These are phyloP conservation scores for Sitophilus oryzae DNA, from an alignment of 1,140 invertebrate genomes.

Conservation along the genomic window DNA sequence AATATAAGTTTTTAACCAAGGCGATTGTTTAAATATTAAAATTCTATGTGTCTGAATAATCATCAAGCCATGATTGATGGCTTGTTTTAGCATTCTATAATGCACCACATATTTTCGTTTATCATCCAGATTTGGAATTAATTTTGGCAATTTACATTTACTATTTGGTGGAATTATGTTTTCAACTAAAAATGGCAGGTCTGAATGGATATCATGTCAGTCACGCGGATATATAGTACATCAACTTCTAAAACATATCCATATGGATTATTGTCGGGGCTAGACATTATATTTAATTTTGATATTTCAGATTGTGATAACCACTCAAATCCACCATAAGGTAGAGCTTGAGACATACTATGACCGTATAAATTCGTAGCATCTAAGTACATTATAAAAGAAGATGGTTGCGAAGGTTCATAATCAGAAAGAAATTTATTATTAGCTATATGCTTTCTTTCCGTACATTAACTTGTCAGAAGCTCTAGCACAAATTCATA, in stretches of 20 bases:
- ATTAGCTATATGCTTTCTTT: too few species aligned
- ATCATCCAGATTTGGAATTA: constrained; percentile 35
- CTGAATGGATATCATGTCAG: constrained; percentile 37
- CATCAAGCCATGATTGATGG: constrained; percentile 35
- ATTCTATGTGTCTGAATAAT: constrained; percentile 39
- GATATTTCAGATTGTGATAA: too few species aligned
- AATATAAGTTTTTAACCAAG: constrained; percentile 41
- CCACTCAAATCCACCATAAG: too few species aligned
- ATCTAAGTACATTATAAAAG: too few species aligned
- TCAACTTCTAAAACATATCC: constrained; percentile 34
- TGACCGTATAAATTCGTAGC: too few species aligned
- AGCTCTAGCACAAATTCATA: too few species aligned
- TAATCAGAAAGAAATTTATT: too few species aligned
- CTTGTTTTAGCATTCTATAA: constrained; percentile 38
- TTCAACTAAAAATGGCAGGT: constrained; percentile 43
- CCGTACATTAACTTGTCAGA: too few species aligned
- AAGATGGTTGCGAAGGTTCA: too few species aligned
- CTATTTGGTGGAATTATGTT: constrained; percentile 27
- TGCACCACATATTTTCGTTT: constrained; percentile 43
- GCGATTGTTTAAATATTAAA: constrained; percentile 40
- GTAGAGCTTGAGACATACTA: too few species aligned
- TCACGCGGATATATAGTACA: constrained; percentile 8
- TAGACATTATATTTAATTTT: too few species aligned
- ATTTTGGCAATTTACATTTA: constrained; percentile 39
- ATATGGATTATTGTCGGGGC: too few species aligned